A percentile compares a stretch with the other conserved stretches of the same genome.
Conservation (phyloP, 2,113 vertebrate genomes). For the Aix galericulata region DNA sequence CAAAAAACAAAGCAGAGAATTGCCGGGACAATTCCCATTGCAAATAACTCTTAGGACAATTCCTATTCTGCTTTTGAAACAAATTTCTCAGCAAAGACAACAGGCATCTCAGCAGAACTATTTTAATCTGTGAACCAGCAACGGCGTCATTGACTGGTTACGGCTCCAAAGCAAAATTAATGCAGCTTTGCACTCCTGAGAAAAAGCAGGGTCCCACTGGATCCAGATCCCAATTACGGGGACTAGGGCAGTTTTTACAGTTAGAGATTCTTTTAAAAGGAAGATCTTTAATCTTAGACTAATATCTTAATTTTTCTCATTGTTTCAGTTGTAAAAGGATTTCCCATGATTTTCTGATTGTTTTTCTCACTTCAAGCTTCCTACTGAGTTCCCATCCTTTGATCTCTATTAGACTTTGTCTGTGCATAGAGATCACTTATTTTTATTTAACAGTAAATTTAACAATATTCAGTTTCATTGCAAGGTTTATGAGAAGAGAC, state of each 20-base stretch:
- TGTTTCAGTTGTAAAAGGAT: background rate
- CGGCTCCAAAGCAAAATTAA: background rate
- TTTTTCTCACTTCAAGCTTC: background rate
- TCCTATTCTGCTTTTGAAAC: background rate
- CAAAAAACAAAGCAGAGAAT: background rate
- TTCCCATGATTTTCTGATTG: background rate
- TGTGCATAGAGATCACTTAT: background rate
- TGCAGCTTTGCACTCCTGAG: background rate
- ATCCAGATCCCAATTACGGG: background rate
- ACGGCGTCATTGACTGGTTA: background rate
- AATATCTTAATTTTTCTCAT: background rate
- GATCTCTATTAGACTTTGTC: background rate
- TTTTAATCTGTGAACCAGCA: background rate
- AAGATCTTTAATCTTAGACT: background rate
- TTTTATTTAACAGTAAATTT: background rate
- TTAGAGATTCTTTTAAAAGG: background rate
- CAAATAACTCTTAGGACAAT: background rate
- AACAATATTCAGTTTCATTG: background rate
- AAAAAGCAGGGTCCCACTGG: background rate
- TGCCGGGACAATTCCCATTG: background rate
- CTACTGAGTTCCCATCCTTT: background rate
- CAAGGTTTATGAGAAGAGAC: background rate
- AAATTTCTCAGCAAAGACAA: background rate
- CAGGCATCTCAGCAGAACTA: background rate
- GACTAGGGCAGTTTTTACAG: accelerated